Evolutionary conservation across 1,140 invertebrate species (phyloP), one percentile per base, ranked within the genome.

Genomic region (Bombus terrestris): DNA sequence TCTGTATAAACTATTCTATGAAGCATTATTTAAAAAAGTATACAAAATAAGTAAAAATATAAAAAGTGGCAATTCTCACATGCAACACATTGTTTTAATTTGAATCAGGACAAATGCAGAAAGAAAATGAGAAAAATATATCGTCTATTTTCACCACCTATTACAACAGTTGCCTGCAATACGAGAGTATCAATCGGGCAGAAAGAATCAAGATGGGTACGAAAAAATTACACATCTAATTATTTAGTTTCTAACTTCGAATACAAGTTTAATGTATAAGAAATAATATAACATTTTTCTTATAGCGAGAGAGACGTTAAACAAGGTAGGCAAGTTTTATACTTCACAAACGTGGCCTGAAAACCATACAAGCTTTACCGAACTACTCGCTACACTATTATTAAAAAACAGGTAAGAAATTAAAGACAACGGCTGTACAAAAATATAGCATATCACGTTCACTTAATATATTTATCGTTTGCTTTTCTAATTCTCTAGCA

Each of bases 161-260:
- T 57, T 92, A 92, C 43, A 10, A 91, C 9, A 92, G 86, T n/a
- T 92, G 92, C n/a, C 22, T 92, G 8, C 74, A 89, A 74, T 91
- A 92, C 15, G 88, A 91, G 22, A 47, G 43, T 15, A 28, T 81
- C 2, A 74, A 76, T 37, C n/a, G 35, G 9, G 37, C 1, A 22
- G 85, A 92, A 69, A 92, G 88, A 69, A 79, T 85, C 62, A 2
- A 35, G 15, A 28, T 90, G 39, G 91, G 91, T 92, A 86, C 22
- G 64, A 35, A 28, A 71, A 80, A 72, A 81, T 53, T 18, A 69
- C 3, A n/a, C 6, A 0, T 69, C 25, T 28, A 74, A 75, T n/a
- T 53, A 53, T 53, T 69, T 12, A 32, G 6, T 41, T 15, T 47
- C n/a, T 57, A 74, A 53, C 64, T 41, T 57, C 1, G 32, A 84